Conservation (phyloP, 2,888 invertebrate species). For the Drosophila suboccidentalis region DNA sequence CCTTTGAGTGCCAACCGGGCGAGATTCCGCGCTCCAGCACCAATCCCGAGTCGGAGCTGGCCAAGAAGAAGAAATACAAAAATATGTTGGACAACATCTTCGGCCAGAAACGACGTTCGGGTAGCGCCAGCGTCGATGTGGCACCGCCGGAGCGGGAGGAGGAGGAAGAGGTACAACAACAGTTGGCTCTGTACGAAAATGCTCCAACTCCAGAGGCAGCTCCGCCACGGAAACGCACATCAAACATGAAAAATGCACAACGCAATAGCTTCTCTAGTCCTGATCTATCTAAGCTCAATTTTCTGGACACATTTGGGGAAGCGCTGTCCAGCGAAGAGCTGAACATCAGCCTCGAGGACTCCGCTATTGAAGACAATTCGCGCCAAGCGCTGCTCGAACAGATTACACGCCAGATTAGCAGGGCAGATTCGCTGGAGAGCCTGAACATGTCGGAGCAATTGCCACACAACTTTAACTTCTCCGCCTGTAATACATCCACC, state of each 20-base stretch:
- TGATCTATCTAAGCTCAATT: slow-evolving; percentile 84
- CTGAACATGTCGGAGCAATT: slow-evolving; percentile 84
- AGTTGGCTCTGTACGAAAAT: slow-evolving; percentile 60
- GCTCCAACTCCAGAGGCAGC: slow-evolving; percentile 61
- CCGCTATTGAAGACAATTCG: slow-evolving; percentile 55
- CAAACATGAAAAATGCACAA: slow-evolving; percentile 65
- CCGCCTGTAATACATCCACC: slow-evolving; percentile 84
- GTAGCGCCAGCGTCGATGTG: slow-evolving; percentile 72
- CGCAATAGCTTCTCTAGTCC: slow-evolving; percentile 86
- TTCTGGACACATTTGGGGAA: slow-evolving; percentile 77
- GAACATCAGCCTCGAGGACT: slow-evolving; percentile 77
- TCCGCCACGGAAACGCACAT: slow-evolving; percentile 24
- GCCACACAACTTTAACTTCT: slow-evolving; percentile 85
- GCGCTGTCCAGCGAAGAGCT: slow-evolving; percentile 65
- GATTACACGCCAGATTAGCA: slow-evolving; percentile 51
- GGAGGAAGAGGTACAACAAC: slow-evolving; percentile 19
- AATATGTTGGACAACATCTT: slow-evolving; percentile 83
- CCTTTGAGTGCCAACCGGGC: slow-evolving; percentile 74
- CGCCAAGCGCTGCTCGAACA: slow-evolving; percentile 46
- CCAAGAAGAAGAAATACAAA: slow-evolving; percentile 84
- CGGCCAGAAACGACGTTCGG: slow-evolving; percentile 77
- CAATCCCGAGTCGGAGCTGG: slow-evolving; percentile 84
- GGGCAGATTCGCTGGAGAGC: slow-evolving; percentile 73
- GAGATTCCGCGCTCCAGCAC: slow-evolving; percentile 84
- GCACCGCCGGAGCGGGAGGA: slow-evolving; percentile 4